Evolutionary conservation across 92 coral and sea anemone genomes (phyloP).

Genomic region (Heteractis magnifica): DNA sequence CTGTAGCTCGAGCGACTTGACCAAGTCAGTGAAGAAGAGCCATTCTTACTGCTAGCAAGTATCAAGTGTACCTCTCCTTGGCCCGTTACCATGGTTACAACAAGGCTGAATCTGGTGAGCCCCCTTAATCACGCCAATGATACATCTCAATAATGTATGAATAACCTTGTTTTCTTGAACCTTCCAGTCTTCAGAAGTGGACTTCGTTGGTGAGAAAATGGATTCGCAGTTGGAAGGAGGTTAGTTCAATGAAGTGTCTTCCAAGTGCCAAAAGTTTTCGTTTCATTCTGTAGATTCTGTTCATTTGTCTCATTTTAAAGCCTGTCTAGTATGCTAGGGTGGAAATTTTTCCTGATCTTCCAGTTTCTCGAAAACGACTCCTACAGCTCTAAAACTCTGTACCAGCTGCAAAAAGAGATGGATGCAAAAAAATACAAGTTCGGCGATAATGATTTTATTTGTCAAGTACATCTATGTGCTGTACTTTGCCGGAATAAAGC

Average conservation of each 20-base stretch:
- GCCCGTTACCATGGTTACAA: constrained; percentile 95
- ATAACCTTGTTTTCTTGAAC: neutral
- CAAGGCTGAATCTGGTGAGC: constrained; percentile 84
- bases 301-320: too few species aligned
- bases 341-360: too few species aligned
- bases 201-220: constrained; percentile 72
- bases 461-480: too few species aligned
- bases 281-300: too few species aligned
- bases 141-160: neutral
- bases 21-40: constrained; percentile 87
- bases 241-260: constrained; percentile 8
- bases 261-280: too few species aligned
- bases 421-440: too few species aligned
- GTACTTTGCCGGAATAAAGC: too few species aligned
- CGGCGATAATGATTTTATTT: too few species aligned
- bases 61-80: constrained; percentile 97
- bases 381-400: too few species aligned
- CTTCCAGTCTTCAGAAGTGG: constrained; percentile 83
- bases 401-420: too few species aligned
- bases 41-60: constrained; percentile 83
- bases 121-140: neutral
- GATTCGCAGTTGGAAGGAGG: constrained; percentile 90
- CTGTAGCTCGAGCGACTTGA: constrained; percentile 77
- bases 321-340: too few species aligned
- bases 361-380: too few species aligned